Base-by-base conservation (phyloP, 2,113 vertebrate genomes). In the Sinocyclocheilus grahami region DNA sequence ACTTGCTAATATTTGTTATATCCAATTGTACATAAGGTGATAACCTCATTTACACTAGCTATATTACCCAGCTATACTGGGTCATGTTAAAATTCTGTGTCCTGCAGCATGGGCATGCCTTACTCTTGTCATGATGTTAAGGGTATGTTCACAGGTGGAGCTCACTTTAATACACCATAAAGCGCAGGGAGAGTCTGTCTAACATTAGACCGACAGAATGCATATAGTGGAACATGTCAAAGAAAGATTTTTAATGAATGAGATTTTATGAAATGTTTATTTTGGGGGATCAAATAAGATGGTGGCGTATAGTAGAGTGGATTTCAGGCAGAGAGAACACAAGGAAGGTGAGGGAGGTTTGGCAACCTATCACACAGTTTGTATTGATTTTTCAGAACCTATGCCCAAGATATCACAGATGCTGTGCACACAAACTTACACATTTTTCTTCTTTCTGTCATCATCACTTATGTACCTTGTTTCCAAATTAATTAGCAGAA, bases 361-460 rank as follows among this genome's bases (percentile, higher is more conserved):
- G 85, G 83, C 82, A 83, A 63, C 18, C 42, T 55, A 51, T 88
- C 82, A 86, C 67, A 48, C 33, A 78, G 37, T 78, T 87, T 74
- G 81, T 87, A 58, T 87, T 88, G 83, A 83, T 69, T 84, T 48
- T 85, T 75, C 69, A 88, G 84, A 53, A 83, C 76, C n/a, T 46
- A 82, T 86, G 76, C 62, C 53, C 79, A 55, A 69, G 77, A 69
- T 72, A 46, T 39, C 53, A 69, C 76, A 79, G 71, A 88, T 87
- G 63, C 84, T 75, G 27, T 63, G 63, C 62, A 86, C 77, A 84
- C 53, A 63, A n/a, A 79, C 46, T 27, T 67, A 48, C 46, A 48
- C 46, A 48, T 48, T 46, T 33, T 0, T 79, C 65, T 82, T 83
- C 33, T 20, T 78, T 83, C 74, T 55, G 39, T 27, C 16, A 11